Conservation (phyloP, 2,113 vertebrate genomes). For the Mormoops blainvillei region DNA sequence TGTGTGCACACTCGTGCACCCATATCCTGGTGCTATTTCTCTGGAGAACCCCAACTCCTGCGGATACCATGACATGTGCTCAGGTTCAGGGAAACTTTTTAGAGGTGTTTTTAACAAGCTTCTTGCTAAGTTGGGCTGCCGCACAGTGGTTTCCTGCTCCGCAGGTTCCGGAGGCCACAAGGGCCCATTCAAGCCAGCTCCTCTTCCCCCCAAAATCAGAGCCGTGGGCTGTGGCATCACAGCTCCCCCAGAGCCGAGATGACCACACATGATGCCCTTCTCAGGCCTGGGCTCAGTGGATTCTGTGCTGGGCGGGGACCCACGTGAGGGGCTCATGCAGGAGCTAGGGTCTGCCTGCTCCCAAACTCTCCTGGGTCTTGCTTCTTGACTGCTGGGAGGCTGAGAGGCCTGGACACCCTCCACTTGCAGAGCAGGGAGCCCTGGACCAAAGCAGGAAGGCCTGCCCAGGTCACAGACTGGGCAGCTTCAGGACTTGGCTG, state of each 20-base stretch:
- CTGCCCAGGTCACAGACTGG: neutral
- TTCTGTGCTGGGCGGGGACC: neutral
- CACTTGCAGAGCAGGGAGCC: neutral
- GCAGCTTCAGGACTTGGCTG: neutral
- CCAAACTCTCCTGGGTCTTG: neutral
- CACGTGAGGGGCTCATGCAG: rapidly evolving
- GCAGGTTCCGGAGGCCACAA: neutral
- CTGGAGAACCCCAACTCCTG: neutral
- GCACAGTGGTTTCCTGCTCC: neutral
- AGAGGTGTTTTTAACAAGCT: too few relatives aligned
- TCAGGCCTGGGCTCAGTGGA: neutral
- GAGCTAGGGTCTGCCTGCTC: neutral
- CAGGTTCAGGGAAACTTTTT: neutral
- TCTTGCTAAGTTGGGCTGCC: neutral
- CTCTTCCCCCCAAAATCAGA: too few relatives aligned
- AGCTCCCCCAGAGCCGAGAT: neutral
- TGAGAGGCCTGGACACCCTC: neutral
- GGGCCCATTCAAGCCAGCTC: neutral
- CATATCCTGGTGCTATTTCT: too few relatives aligned
- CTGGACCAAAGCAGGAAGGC: neutral
- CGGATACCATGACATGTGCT: neutral
- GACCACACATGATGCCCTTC: rapidly evolving
- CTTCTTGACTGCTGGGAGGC: neutral
- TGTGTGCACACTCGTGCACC: neutral
- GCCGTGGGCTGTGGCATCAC: too few relatives aligned